Percentiles rank a stretch among this genome's conserved stretches.
These are phyloP conservation scores for mouse (Mus musculus) DNA, from an alignment of 2,113 vertebrate genomes.

Conservation along the genomic window DNA sequence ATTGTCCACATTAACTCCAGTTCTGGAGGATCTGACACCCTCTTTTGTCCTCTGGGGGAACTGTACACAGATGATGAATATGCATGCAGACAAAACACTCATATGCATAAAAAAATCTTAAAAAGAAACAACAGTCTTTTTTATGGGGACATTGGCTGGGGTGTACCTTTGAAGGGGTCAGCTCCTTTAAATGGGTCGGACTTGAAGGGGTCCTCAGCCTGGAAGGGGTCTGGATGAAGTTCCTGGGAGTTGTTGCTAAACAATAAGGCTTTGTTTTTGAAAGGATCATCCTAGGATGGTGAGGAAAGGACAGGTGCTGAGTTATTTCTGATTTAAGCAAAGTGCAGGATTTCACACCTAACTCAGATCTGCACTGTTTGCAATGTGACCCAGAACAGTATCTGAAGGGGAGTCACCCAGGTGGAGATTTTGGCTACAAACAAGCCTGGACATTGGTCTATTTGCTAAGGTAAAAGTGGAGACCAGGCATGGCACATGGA, in stretches of 20 bases:
- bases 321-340: constrained; percentile 44
- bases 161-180: constrained; percentile 86
- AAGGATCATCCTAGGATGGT: constrained; percentile 93
- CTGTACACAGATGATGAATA: not conserved
- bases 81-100: not conserved
- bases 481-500: not conserved
- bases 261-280: constrained; percentile 93
- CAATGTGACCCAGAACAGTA: not conserved
- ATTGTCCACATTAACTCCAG: not conserved
- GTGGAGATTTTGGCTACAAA: not conserved
- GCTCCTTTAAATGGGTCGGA: constrained; percentile 96
- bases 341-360: not conserved
- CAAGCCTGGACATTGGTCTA: rapidly evolving
- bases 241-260: constrained; percentile 92
- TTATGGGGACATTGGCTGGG: not conserved
- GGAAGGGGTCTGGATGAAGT: constrained; percentile 94
- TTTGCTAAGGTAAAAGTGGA: not conserved
- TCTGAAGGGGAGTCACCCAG: not conserved
- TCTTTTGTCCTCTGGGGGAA: not conserved
- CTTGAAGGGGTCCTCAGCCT: constrained; percentile 97
- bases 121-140: not conserved
- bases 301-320: constrained; percentile 66
- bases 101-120: not conserved
- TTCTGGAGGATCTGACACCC: not conserved
- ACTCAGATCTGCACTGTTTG: not conserved